Conservation (phyloP, 2,113 vertebrate species). For the Mobula hypostoma region DNA sequence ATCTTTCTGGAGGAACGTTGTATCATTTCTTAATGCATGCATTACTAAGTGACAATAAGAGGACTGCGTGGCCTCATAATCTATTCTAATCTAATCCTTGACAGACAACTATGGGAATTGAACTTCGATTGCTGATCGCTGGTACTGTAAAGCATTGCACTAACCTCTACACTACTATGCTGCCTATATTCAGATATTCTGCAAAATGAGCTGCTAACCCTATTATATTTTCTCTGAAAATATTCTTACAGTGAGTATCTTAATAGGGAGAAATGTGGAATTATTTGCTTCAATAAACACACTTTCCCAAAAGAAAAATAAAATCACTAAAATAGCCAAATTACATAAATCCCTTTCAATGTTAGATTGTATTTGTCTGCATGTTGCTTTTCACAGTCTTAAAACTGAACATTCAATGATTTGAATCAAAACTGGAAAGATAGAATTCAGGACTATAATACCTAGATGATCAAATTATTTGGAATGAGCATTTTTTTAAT, state of each 20-base stretch:
- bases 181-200: background rate
- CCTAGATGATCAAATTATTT: background rate
- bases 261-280: background rate
- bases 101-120: no score
- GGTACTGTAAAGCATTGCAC: no score
- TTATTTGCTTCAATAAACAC: background rate
- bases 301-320: background rate
- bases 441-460: background rate
- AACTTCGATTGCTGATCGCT: no score
- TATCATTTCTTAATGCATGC: no score
- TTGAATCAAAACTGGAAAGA: background rate
- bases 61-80: no score
- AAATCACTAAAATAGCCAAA: background rate
- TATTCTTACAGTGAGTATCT: background rate
- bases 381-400: background rate
- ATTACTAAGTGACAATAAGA: no score
- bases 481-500: background rate
- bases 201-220: background rate
- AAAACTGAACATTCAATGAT: background rate
- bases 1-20: no score
- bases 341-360: background rate
- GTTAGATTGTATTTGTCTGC: background rate
- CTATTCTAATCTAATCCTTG: no score
- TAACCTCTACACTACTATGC: no score
- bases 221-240: background rate